Base-by-base conservation (phyloP, 2,797 vertebrate species). In the Microctenopoma lineatum region DNA sequence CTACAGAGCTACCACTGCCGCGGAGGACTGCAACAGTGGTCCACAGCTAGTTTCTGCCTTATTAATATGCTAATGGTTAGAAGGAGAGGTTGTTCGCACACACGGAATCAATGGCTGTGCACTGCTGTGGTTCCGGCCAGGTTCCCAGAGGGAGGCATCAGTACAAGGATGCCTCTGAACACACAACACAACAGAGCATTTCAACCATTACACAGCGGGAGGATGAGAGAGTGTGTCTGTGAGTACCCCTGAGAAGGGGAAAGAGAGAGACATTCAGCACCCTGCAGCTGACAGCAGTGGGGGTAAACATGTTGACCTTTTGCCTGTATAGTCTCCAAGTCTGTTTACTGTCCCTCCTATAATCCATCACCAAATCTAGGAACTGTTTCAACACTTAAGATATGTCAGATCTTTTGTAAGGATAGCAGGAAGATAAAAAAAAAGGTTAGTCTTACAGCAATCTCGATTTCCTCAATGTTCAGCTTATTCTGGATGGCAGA, bases 401-500 rank as follows among this genome's bases (percentile, higher is more conserved):
- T 42, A 48, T 0, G 9, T 9, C 44, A 41, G 46, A 29, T 9
- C 12, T 7, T 51, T 45, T 70, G 41, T 44, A 45, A 53, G 27
- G 18, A 54, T 21, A 45, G 50, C 6, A 42, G 15, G n/a, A 41
- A 65, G 15, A 59, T 12, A 21, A 12, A 52, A 63, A 45, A 21
- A 5, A 42, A 51, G 1, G 25, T 26, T 18, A 4, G 26, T 69
- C 97, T 95, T 92, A 99, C 98, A 89, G 96, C 97, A 77, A 99
- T 98, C 91, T 99, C 98, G 21, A 98, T 95, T 83, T 97, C 96
- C 66, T 98, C 97, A 2, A 94, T 91, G 90, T 97, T 96, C 73
- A 99, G 96, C 80, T 99, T 99, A 21, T 94, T 90, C 87, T 98
- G 98, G 91, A 99, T 98, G 85, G 97, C 97, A 62, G 95, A 92